Evolutionary conservation across 2,888 invertebrate genomes (phyloP), one percentile per base, ranked within the genome.

Genomic region (Gymnoscelis rufifasciata): DNA sequence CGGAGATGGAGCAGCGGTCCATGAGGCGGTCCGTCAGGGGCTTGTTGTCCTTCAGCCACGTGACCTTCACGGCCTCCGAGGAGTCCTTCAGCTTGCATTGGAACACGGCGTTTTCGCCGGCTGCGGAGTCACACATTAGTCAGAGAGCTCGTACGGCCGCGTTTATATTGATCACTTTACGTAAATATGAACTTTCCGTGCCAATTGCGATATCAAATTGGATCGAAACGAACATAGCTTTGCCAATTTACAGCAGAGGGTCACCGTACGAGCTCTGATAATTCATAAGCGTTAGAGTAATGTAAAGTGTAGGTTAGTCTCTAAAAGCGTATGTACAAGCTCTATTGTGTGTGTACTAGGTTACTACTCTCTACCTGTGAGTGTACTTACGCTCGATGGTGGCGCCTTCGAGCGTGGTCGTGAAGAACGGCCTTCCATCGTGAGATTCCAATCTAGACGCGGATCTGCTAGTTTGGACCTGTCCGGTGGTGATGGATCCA

Each of bases 41-140:
- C 76, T 93, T 93, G 82, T 97, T 97, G 78, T 97, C 95, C 78
- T 95, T 96, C 57, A 97, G 76, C 97, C 97, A 97, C 8, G 91
- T 92, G 53, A 97, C 92, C 27, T 87, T 84, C 27, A 91, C 88
- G 8, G 91, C 90, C 1, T 92, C 91, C 38, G 88, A 83, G 12
- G 91, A 89, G 1, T 79, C 79, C 52, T 90, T 90, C 53, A 95
- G 89, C 56, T 92, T 90, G 72, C 95, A 94, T 78, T 95, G 94
- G 81, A 97, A 95, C 52, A 89, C 81, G 29, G 95, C 95, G 66
- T 91, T 93, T 71, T 95, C 94, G 39, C 96, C 96, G 72, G 95
- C 96, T 96, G 88, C 40, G 76, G 72, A 84, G 66, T 76, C 78
- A 83, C 54, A 78, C 51, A 49, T 59, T 55, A 28, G 64, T 80